A percentile compares a stretch with the other conserved stretches of the same genome.
Evolutionary conservation across 1,140 invertebrate genomes (phyloP).

Genomic region (Rhagoletis zephyria): DNA sequence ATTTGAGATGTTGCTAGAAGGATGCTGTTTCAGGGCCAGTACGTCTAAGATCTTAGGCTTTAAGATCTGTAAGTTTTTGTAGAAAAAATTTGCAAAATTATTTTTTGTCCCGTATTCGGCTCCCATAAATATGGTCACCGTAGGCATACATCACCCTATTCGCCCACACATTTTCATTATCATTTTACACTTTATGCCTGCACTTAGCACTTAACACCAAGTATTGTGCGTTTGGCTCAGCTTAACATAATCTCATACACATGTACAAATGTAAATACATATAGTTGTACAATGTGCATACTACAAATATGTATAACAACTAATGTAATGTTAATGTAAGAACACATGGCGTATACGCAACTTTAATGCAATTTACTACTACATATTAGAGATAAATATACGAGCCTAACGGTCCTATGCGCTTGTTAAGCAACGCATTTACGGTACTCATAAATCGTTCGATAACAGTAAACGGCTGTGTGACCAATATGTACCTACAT

Average conservation of each 20-base stretch:
- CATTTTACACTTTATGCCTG: not conserved
- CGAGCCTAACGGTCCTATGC: not conserved
- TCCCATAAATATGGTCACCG: not conserved
- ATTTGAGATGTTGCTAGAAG: too few relatives aligned
- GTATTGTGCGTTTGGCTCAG: too few relatives aligned
- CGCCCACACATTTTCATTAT: constrained; percentile 16
- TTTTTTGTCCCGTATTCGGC: too few relatives aligned
- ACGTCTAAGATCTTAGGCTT: too few relatives aligned
- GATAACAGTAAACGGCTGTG: not conserved
- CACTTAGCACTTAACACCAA: not conserved
- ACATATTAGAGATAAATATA: constrained; percentile 17
- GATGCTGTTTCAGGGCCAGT: too few relatives aligned
- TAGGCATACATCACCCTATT: not conserved
- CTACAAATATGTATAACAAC: not conserved
- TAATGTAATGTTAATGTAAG: not conserved
- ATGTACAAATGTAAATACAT: not conserved
- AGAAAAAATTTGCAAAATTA: too few relatives aligned
- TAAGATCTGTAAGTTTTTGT: too few relatives aligned
- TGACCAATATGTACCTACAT: not conserved
- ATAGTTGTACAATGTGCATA: not conserved
- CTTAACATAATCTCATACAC: not conserved
- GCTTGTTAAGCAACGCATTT: constrained; percentile 7
- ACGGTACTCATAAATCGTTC: constrained; percentile 18
- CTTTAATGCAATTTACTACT: constrained; percentile 41
- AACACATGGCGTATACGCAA: not conserved